Evolutionary conservation across 2,888 invertebrate species (phyloP), one percentile per base, ranked within the genome.

Genomic region (Drosophila demipolita): DNA sequence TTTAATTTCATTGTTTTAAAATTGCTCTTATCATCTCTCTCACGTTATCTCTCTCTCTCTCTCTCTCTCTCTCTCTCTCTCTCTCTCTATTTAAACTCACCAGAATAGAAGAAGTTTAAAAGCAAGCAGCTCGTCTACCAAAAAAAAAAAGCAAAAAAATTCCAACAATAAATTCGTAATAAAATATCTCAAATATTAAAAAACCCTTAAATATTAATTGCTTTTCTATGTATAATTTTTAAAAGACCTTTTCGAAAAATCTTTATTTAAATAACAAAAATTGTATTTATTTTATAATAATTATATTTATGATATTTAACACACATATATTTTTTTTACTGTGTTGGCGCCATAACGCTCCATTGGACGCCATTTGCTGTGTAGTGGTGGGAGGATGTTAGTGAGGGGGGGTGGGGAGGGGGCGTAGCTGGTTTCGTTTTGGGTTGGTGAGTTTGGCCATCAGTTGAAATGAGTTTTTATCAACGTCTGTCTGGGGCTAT

Each of bases 401-500:
- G n/a, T 5, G 11, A 8, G 20, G 17, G 12, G 8, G 29, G 9
- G n/a, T n/a, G n/a, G 35, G 54, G 11, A 4, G 20, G 17, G 17
- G 11, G 29, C 9, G 36, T 52, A 33, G 33, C 26, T 53, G 53
- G 65, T 15, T 23, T 45, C 45, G 4, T 45, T 45, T 45, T 45
- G n/a, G 9, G 36, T 11, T 20, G n/a, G 45, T 20, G 45, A 54
- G 42, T 20, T 66, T 69, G 80, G 83, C 78, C 84, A 87, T 84
- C 85, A 83, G 82, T 73, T 87, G 89, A 86, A 86, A 86, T 86
- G 85, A 86, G 85, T 86, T 86, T 86, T 86, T 86, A 86, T 86
- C 89, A 86, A 80, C 82, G 84, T 78, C 81, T 83, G 80, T 88
- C 84, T 83, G 83, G 75, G 81, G 74, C 80, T 73, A 80, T 80